These are phyloP conservation scores for Acrocephalus arundinaceus DNA, from an alignment of 2,113 vertebrate species.

Conservation along the genomic window DNA sequence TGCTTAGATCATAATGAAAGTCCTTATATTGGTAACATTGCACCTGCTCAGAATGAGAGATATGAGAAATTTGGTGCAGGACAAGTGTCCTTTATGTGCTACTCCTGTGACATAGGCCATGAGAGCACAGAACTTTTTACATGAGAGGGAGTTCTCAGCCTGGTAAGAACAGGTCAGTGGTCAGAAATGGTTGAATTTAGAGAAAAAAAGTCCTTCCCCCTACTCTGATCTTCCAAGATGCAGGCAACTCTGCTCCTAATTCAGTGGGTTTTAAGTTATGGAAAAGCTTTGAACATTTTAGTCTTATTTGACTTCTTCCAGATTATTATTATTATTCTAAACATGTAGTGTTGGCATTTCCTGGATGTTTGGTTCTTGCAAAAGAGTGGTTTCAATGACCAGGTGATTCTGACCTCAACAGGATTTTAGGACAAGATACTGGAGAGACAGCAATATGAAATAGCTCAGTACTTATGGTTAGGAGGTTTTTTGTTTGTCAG, in stretches of 20 bases:
- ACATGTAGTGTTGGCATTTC: background rate
- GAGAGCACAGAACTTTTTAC: accelerated
- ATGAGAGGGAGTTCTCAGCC: background rate
- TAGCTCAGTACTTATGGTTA: background rate
- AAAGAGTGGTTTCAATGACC: background rate
- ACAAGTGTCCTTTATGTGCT: background rate
- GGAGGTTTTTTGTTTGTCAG: accelerated
- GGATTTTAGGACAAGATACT: background rate
- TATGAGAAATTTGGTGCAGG: background rate
- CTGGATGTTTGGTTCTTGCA: background rate
- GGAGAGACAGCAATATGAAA: background rate
- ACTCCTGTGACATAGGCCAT: background rate
- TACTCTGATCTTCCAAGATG: background rate
- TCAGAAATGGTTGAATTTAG: background rate
- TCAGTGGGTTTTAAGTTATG: background rate
- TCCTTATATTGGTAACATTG: accelerated
- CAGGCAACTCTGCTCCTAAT: background rate
- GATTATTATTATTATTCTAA: background rate
- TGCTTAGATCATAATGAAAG: background rate
- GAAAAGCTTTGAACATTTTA: background rate
- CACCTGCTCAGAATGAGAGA: background rate
- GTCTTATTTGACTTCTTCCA: background rate
- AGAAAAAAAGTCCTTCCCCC: background rate
- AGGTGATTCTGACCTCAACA: background rate
- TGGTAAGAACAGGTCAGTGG: accelerated